Conservation (phyloP, 2,888 invertebrate genomes). For the Sminthurinus aureus region DNA sequence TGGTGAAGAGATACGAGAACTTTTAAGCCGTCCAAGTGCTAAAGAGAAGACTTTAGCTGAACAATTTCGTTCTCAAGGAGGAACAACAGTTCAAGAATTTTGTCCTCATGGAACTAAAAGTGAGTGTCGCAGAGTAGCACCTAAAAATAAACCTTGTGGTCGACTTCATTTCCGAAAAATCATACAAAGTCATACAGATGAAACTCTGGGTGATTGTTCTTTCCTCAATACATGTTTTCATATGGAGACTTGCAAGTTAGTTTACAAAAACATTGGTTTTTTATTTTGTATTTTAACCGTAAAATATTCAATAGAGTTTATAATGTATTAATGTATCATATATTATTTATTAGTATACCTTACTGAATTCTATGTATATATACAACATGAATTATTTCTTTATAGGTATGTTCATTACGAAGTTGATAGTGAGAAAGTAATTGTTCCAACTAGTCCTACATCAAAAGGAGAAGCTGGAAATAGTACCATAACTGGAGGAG, state of each 20-base stretch:
- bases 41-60: conserved; percentile 96
- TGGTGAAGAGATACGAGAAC: conserved; percentile 92
- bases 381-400: conserved; percentile 22
- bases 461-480: conserved; percentile 34
- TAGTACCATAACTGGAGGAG: conserved; percentile 14
- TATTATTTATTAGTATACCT: too few species aligned
- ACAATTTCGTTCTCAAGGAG: conserved; percentile 94
- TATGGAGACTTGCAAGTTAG: conserved; percentile 95
- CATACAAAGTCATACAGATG: conserved; percentile 93
- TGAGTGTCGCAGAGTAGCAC: conserved; percentile 73
- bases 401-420: conserved; percentile 94
- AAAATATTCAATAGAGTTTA: too few species aligned
- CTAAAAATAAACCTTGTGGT: conserved; percentile 73
- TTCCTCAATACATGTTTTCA: conserved; percentile 98
- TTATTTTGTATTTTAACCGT: too few species aligned
- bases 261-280: too few species aligned
- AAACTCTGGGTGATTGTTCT: conserved; percentile 94
- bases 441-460: conserved; percentile 36
- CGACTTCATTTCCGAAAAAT: conserved; percentile 97
- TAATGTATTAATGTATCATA: too few species aligned
- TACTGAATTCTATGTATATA: not conserved
- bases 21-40: conserved; percentile 93
- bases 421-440: conserved; percentile 74
- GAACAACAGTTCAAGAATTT: conserved; percentile 76
- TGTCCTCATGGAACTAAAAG: conserved; percentile 94